Evolutionary conservation across 1,140 invertebrate species (phyloP), one percentile per base, ranked within the genome.

Genomic region (Oncopodura yosiiana): DNA sequence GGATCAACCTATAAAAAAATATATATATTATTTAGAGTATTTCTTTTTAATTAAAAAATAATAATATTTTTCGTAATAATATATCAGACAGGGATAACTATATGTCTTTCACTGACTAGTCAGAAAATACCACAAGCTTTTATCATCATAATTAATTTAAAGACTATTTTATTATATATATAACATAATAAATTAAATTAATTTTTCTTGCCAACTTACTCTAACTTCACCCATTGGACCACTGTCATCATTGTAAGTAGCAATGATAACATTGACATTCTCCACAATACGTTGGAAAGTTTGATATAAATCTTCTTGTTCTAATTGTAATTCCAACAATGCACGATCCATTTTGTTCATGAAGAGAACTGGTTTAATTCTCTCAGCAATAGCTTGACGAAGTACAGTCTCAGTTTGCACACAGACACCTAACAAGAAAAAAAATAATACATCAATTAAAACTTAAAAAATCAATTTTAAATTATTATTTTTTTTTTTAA

Each of bases 291-390:
- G 86, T 75, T 96, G 92, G 83, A 99, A 99, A 68, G 93, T 97
- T 76, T 99, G 95, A 74, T 94, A 99, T 18, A 99, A 76, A 72
- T 96, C 92, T 77, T 99, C 96, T 63, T 86, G 81, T 44, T 91
- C 92, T 62, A 97, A 75, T 71, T 98, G 93, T 66, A 98, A 75
- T 73, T 97, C 94, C 2, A 97, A 76, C 34, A 98, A 77, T 65
- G 92, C 94, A 67, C 94, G 84, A 77, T 99, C 95, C 94, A 99
- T 97, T 75, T 98, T 98, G 84, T 99, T 98, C 94, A 98, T 97
- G 83, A 99, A 98, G 59, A 98, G 78, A 66, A 98, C 90, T 49
- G 94, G 94, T 83, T 96, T 96, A 67, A 99, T 98, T 70, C 94
- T 84, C 75, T 99, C 95, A 62, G 91, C 90, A 72, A 99, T 98